A percentile compares a stretch with the other conserved stretches of the same genome.
These are phyloP conservation scores for Scrobipalpa costella DNA, from an alignment of 2,888 invertebrate species.

Conservation along the genomic window DNA sequence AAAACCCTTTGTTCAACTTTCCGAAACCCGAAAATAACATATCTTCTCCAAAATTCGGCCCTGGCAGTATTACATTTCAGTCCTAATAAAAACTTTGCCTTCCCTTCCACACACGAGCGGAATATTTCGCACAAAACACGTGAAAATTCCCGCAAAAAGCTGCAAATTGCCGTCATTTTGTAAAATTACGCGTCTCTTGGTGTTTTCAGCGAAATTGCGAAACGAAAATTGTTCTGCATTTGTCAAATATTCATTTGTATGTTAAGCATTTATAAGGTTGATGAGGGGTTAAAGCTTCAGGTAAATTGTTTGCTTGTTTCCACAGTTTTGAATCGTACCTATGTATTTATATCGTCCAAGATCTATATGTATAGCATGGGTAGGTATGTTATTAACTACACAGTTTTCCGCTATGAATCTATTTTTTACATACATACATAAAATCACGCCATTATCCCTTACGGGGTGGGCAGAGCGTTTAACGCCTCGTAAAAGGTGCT, in stretches of 20 bases:
- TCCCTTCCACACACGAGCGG: background rate
- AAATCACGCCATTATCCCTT: too few species aligned
- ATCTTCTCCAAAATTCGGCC: background rate
- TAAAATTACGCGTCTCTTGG: conserved; percentile 9
- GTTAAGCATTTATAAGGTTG: background rate
- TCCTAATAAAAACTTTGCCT: conserved; percentile 3
- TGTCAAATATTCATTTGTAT: background rate
- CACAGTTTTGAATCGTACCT: too few species aligned
- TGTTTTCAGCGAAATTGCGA: background rate
- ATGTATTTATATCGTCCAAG: too few species aligned
- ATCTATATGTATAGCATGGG: too few species aligned
- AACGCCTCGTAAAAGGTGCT: too few species aligned
- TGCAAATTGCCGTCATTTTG: conserved; percentile 9
- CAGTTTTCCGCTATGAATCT: too few species aligned
- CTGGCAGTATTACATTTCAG: background rate
- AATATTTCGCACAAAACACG: conserved; percentile 10
- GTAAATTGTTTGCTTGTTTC: too few species aligned
- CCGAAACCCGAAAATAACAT: too few species aligned
- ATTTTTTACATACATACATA: too few species aligned
- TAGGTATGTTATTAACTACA: too few species aligned
- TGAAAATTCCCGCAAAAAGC: background rate
- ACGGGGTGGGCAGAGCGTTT: too few species aligned
- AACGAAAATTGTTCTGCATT: background rate
- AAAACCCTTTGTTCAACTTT: too few species aligned
- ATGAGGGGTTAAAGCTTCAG: background rate